Conservation (phyloP, 2,113 vertebrate genomes). For the Scopus umbretta region DNA sequence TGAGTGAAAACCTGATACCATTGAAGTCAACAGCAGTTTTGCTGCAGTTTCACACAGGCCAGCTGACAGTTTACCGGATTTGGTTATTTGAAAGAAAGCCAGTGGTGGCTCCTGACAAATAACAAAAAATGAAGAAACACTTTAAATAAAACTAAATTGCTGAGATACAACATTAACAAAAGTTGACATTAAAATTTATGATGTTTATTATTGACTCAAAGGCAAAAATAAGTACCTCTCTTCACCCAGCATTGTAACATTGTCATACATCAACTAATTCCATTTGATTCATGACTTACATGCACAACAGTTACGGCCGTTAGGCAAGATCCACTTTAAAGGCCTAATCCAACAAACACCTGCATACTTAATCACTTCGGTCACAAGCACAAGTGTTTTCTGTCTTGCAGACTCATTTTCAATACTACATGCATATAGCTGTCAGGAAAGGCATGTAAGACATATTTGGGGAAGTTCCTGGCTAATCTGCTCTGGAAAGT, state of each 20-base stretch:
- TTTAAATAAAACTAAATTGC: neutral
- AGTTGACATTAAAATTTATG: conserved; percentile 2
- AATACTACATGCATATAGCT: neutral
- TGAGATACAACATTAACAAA: neutral
- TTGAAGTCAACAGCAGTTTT: neutral
- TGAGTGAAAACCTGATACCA: neutral
- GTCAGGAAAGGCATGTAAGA: neutral
- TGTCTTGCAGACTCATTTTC: neutral
- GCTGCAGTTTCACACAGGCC: neutral
- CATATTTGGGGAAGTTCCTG: neutral
- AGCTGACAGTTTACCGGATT: neutral
- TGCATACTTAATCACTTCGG: conserved; percentile 16
- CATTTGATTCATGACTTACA: conserved; percentile 18
- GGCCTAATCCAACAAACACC: conserved; percentile 29
- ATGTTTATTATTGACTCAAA: neutral
- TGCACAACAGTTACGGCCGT: neutral
- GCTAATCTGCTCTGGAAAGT: neutral
- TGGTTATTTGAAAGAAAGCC: rapidly evolving
- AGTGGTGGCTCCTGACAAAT: neutral
- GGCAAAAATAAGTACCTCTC: neutral
- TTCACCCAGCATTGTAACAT: neutral
- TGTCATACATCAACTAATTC: conserved; percentile 3
- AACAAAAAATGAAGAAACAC: neutral
- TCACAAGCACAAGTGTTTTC: neutral
- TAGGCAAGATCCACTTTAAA: neutral